A percentile compares a stretch with the other conserved stretches of the same genome.
Evolutionary conservation across 2,888 invertebrate species (phyloP).

Genomic region (Eupsilia transversa): DNA sequence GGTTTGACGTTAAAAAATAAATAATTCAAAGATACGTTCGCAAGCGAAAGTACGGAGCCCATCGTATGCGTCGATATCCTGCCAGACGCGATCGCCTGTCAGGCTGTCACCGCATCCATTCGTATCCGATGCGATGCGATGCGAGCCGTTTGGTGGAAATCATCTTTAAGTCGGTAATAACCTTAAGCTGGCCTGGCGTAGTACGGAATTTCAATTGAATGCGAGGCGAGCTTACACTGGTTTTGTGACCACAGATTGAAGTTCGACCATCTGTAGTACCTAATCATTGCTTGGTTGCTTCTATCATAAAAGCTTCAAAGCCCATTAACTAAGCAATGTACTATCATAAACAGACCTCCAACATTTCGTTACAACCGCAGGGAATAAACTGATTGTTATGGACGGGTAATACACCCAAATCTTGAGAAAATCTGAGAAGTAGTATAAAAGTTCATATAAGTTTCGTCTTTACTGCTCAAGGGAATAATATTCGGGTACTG

Average conservation of each 20-base stretch:
- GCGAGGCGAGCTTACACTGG: neutral
- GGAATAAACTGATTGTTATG: slow-evolving; percentile 26
- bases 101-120: no score
- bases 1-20: slow-evolving; percentile 4
- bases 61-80: no score
- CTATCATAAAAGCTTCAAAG: neutral
- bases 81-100: no score
- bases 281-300: neutral
- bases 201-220: neutral
- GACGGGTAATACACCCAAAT: slow-evolving; percentile 13
- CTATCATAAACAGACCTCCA: slow-evolving; percentile 1
- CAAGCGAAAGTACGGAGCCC: no score
- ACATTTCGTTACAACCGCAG: slow-evolving; percentile 8
- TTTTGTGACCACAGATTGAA: neutral
- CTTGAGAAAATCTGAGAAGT: slow-evolving; percentile 12
- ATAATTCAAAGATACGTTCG: no score
- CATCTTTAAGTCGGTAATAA: no score
- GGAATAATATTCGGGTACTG: slow-evolving; percentile 23
- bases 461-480: neutral
- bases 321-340: slow-evolving; percentile 3
- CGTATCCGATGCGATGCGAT: no score
- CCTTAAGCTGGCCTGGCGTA: neutral
- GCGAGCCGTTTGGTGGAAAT: no score
- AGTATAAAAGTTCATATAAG: slow-evolving; percentile 21
- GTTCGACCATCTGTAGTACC: no score